Percentiles rank a stretch among this genome's conserved stretches.
Evolutionary conservation across 2,888 invertebrate species (phyloP).

Genomic region (Drosophila colorata): DNA sequence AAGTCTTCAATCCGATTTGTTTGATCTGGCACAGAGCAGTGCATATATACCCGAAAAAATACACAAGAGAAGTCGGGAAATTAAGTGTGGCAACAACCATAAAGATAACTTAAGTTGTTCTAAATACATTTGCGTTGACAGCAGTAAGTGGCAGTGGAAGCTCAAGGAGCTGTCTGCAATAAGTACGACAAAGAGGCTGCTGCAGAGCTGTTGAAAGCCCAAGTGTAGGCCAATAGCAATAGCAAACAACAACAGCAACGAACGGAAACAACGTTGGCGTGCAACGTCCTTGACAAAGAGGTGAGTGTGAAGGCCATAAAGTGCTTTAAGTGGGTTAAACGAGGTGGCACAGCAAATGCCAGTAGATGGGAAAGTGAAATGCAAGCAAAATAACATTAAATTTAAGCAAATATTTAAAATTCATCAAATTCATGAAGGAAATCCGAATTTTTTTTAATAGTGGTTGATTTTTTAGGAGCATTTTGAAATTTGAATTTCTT

Average conservation of each 20-base stretch:
- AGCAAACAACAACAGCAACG: slow-evolving; percentile 20
- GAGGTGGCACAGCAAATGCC: slow-evolving; percentile 24
- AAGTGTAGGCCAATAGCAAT: slow-evolving; percentile 42
- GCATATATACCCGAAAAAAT: slow-evolving; percentile 47
- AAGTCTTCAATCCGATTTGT: slow-evolving; percentile 53
- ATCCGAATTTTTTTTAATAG: too few species aligned
- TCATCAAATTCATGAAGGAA: background rate
- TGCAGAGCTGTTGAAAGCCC: slow-evolving; percentile 38
- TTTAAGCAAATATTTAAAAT: background rate
- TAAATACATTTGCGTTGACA: slow-evolving; percentile 68
- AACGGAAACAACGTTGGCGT: slow-evolving; percentile 45
- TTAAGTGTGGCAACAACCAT: slow-evolving; percentile 64
- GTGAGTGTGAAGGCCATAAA: slow-evolving; percentile 70
- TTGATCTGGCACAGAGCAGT: slow-evolving; percentile 63
- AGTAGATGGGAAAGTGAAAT: slow-evolving; percentile 26
- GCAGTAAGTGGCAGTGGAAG: slow-evolving; percentile 63
- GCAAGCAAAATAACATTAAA: background rate
- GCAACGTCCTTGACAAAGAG: slow-evolving; percentile 73
- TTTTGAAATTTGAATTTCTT: too few species aligned
- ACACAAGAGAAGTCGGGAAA: slow-evolving; percentile 36
- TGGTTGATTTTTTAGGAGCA: too few species aligned
- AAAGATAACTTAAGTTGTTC: slow-evolving; percentile 69
- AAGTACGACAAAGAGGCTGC: slow-evolving; percentile 49
- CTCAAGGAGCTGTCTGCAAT: slow-evolving; percentile 62
- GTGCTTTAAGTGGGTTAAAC: slow-evolving; percentile 47